phyloP scores from a whole-genome alignment of 2,797 vertebrate genomes.

The Lacerta agilis region DNA sequence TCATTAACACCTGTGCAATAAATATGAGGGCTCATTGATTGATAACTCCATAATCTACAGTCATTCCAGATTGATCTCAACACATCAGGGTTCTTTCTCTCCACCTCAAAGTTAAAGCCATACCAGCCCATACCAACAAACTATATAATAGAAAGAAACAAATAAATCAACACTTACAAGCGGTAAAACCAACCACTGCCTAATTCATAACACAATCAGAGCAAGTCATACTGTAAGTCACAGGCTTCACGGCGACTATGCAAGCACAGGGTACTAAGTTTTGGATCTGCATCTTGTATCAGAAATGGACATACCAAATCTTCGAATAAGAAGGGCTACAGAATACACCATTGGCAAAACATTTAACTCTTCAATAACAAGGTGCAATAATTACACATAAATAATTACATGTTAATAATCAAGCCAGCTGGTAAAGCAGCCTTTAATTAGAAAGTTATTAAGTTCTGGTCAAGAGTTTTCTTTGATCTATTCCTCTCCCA shows the following conservation, averaged over 20 bases:
- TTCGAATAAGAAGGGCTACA: background rate
- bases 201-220: background rate
- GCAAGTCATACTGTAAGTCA: background rate
- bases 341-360: background rate
- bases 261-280: background rate
- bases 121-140: background rate
- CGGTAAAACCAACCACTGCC: background rate
- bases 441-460: slow-evolving; percentile 26
- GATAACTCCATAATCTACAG: background rate
- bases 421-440: slow-evolving; percentile 29
- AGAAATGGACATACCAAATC: background rate
- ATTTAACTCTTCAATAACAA: background rate
- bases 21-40: background rate
- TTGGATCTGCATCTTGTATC: background rate
- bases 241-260: background rate
- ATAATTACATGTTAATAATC: background rate
- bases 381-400: background rate
- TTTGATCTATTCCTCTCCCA: slow-evolving; percentile 21
- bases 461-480: slow-evolving; percentile 31
- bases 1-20: background rate
- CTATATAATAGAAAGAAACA: background rate
- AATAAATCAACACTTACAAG: background rate
- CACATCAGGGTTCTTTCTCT: background rate
- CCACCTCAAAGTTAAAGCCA: background rate
- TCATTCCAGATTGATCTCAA: background rate